Evolutionary conservation across 2,888 invertebrate genomes (phyloP).

Genomic region (Phengaris alcon): DNA sequence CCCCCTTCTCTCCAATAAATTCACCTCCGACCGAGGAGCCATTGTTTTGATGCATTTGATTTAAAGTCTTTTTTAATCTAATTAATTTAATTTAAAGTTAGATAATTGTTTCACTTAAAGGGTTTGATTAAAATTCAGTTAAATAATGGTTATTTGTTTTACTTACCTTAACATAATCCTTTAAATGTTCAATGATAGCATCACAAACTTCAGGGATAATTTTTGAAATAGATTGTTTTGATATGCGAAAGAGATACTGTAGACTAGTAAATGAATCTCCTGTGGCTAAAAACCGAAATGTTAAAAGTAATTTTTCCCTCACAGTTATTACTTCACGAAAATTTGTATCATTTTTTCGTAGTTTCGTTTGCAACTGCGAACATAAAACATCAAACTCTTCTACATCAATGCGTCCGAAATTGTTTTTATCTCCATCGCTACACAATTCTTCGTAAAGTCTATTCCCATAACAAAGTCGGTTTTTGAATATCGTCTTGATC

Average conservation of each 20-base stretch:
- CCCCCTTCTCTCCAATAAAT: no score
- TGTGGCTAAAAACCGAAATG: constrained; percentile 20
- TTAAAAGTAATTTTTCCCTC: constrained; percentile 20
- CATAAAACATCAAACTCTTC: constrained; percentile 21
- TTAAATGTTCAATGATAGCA: background rate
- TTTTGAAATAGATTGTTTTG: constrained; percentile 6
- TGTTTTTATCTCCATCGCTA: background rate
- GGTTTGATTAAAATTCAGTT: no score
- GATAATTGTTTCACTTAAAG: no score
- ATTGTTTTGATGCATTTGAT: no score
- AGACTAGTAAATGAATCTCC: background rate
- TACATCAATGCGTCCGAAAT: constrained; percentile 23
- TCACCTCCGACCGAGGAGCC: no score
- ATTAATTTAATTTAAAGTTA: no score
- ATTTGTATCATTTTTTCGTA: constrained; percentile 13
- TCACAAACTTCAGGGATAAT: background rate
- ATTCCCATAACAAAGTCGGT: background rate
- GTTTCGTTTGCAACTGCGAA: constrained; percentile 17
- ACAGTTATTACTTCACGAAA: constrained; percentile 11
- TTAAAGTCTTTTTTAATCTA: background rate
- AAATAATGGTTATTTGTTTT: background rate
- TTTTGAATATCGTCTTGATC: constrained; percentile 25
- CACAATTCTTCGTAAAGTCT: constrained; percentile 15
- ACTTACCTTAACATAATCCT: background rate
- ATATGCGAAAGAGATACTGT: constrained; percentile 9